Base-by-base conservation (phyloP, 2,113 vertebrate genomes). In the Condylura cristata region DNA sequence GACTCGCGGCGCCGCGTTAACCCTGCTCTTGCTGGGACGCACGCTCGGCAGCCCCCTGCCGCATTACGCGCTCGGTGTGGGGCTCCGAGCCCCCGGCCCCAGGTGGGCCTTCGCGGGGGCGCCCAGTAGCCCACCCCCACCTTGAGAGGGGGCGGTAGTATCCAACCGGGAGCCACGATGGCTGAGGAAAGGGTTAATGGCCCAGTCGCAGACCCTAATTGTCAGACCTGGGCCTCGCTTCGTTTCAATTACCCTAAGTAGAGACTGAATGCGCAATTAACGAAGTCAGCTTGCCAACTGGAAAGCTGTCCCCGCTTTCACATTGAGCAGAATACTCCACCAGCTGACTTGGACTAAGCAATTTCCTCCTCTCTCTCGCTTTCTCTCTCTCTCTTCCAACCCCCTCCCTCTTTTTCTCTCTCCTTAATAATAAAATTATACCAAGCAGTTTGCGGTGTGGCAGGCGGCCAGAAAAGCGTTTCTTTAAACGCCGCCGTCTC, bases 401-500 rank as follows among this genome's bases (percentile, higher is more conserved):
- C 32, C 93, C 95, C 96, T 96, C 97, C 92, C 92, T 89, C 92
- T 90, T 48, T 65, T 76, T 94, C 86, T 95, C 94, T 95, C 95
- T 90, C 96, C 97, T 97, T 97, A 97, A 98, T 98, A 98, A 98
- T 97, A 97, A 97, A 97, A 98, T 98, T 97, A 98, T 97, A 97
- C 72, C 65, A 96, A 97, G 98, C 98, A 95, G 96, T 98, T 98
- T 98, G 98, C 63, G 97, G 98, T 97, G 98, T 98, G 98, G 98
- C 98, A 98, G 96, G 74, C 93, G 17, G 98, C 98, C 98, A 98
- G 98, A 96, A 98, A 97, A 95, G 97, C 97, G 97, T 97, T 98
- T 97, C 98, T 98, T 98, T 98, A 98, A 98, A 98, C 97, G 97
- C 98, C 96, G 96, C 97, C 95, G 97, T 97, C 98, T 98, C 97